Conservation (phyloP, 2,113 vertebrate species). For the Caracal caracal region DNA sequence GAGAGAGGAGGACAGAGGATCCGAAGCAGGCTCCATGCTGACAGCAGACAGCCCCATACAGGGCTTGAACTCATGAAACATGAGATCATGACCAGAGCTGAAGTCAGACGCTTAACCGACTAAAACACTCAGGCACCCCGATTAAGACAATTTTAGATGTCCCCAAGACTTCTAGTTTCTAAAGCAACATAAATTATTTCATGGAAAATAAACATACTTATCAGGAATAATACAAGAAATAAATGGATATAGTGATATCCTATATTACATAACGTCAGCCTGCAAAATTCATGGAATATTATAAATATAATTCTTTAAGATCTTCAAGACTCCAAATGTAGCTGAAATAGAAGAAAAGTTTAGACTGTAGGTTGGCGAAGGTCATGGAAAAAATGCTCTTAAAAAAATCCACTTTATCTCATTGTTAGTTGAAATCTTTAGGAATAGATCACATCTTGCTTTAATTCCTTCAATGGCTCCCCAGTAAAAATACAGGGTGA, state of each 20-base stretch:
- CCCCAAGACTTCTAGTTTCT: neutral
- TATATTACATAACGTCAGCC: neutral
- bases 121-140: no score
- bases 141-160: neutral
- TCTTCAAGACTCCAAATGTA: neutral
- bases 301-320: neutral
- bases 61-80: no score
- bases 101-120: no score
- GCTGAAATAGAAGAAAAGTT: neutral
- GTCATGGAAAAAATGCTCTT: neutral
- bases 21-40: no score
- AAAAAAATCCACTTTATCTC: neutral
- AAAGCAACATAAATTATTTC: neutral
- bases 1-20: no score
- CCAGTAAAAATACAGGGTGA: neutral
- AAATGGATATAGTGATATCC: neutral
- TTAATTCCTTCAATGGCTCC: neutral
- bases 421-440: neutral
- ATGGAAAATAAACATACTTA: neutral
- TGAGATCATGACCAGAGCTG: no score
- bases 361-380: neutral
- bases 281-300: neutral
- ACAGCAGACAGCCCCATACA: no score
- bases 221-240: neutral
- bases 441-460: neutral